Percentiles rank a stretch among this genome's conserved stretches.
phyloP scores from a whole-genome alignment of 1,140 invertebrate species.

The Anthonomus grandis region DNA sequence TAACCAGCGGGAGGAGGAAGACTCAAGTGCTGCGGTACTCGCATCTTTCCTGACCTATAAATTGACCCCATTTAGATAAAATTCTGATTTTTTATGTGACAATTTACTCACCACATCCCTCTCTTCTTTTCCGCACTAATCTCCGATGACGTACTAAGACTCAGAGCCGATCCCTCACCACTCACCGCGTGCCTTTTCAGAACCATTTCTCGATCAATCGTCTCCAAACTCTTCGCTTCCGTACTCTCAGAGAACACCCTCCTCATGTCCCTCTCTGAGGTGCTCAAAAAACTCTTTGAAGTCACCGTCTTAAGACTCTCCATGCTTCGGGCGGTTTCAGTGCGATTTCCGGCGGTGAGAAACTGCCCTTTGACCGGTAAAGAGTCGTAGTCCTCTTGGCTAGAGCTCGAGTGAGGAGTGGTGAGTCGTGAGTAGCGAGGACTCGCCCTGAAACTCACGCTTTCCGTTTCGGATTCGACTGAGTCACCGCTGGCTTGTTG shows the following conservation, averaged over 20 bases:
- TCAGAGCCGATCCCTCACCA: conserved; percentile 54
- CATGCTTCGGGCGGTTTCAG: conserved; percentile 66
- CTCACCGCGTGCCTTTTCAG: conserved; percentile 58
- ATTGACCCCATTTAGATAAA: no score
- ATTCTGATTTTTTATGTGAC: no score
- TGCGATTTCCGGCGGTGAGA: conserved; percentile 54
- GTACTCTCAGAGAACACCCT: conserved; percentile 49
- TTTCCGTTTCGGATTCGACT: conserved; percentile 45
- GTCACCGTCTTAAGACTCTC: conserved; percentile 58
- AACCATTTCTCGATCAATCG: conserved; percentile 55
- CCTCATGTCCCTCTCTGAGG: conserved; percentile 63
- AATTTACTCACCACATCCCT: conserved; percentile 54
- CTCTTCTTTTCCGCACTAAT: conserved; percentile 59
- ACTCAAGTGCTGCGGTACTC: conserved; percentile 64
- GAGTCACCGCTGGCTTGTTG: conserved; percentile 51
- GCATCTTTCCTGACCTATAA: conserved; percentile 53
- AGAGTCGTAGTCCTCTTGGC: conserved; percentile 68
- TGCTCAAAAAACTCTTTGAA: conserved; percentile 55
- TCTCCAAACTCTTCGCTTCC: conserved; percentile 58
- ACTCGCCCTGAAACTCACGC: conserved; percentile 33
- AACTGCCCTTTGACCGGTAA: conserved; percentile 56
- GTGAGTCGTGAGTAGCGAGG: conserved; percentile 47
- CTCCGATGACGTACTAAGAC: conserved; percentile 33
- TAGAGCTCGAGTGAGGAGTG: conserved; percentile 66
- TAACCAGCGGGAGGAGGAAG: conserved; percentile 58